phyloP scores from a whole-genome alignment of 2,797 vertebrate genomes.

The Muscicapa striata region DNA sequence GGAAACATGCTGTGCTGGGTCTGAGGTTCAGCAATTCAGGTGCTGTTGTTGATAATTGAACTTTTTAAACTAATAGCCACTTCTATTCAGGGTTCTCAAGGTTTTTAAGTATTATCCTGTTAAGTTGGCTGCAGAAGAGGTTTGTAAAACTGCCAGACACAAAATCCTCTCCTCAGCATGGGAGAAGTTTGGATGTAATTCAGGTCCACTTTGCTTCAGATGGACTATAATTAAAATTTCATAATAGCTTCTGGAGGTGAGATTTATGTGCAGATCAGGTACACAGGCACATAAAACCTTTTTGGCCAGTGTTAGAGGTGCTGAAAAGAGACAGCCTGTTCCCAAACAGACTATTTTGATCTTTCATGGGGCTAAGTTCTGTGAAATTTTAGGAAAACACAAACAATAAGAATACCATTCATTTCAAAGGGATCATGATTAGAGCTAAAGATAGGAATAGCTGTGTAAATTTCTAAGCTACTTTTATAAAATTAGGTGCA shows the following conservation, averaged over 20 bases:
- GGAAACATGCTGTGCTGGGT: constrained; percentile 15
- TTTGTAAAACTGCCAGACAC: not conserved
- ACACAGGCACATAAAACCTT: not conserved
- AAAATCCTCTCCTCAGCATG: not conserved
- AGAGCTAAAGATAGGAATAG: not conserved
- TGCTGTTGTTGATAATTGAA: not conserved
- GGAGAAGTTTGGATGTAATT: not conserved
- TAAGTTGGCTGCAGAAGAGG: not conserved
- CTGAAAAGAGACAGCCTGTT: constrained; percentile 1
- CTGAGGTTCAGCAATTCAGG: not conserved
- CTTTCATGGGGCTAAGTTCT: not conserved
- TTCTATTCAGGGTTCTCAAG: not conserved
- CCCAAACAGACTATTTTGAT: not conserved
- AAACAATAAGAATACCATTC: not conserved
- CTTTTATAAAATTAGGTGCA: not conserved
- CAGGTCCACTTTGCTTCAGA: not conserved
- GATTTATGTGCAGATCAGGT: not conserved
- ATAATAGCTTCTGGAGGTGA: not conserved
- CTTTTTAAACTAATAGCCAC: not conserved
- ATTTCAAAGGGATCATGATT: not conserved
- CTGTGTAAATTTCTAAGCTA: not conserved
- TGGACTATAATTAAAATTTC: not conserved
- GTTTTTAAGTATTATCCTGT: not conserved
- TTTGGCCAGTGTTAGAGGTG: not conserved
- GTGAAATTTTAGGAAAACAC: not conserved